phyloP scores from a whole-genome alignment of 2,888 invertebrate species.

The Helicoverpa assulta region DNA sequence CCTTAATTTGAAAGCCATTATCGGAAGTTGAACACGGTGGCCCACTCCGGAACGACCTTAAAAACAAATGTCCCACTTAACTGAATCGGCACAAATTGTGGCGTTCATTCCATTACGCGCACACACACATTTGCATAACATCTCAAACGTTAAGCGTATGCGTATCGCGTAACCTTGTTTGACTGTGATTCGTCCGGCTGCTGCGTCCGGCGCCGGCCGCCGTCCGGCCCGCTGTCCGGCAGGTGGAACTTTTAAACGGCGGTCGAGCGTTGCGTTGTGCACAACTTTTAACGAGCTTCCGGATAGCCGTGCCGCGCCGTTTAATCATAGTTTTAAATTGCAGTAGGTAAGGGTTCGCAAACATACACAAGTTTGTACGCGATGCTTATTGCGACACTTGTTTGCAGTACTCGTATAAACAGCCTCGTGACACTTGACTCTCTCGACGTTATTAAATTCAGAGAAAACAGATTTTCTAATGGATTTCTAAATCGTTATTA shows the following conservation, averaged over 20 bases:
- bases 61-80: slow-evolving; percentile 51
- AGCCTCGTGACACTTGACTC: too few relatives aligned
- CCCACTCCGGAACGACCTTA: slow-evolving; percentile 42
- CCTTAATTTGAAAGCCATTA: slow-evolving; percentile 56
- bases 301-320: slow-evolving; percentile 43
- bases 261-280: slow-evolving; percentile 49
- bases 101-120: slow-evolving; percentile 54
- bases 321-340: slow-evolving; percentile 63
- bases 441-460: too few relatives aligned
- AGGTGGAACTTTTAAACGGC: slow-evolving; percentile 61
- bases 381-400: slow-evolving; percentile 14
- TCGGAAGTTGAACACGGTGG: slow-evolving; percentile 50
- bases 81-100: slow-evolving; percentile 51
- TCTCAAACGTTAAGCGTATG: slow-evolving; percentile 50
- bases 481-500: too few relatives aligned
- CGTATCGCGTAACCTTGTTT: slow-evolving; percentile 48
- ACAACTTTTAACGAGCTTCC: slow-evolving; percentile 65
- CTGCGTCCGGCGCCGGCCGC: slow-evolving; percentile 29
- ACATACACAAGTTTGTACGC: slow-evolving; percentile 24
- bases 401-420: too few relatives aligned
- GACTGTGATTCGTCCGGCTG: slow-evolving; percentile 36
- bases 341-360: slow-evolving; percentile 33
- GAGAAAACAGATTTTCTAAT: slow-evolving; percentile 10
- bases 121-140: slow-evolving; percentile 56
- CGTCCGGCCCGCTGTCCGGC: slow-evolving; percentile 32